Conservation (phyloP, 2,113 vertebrate genomes). For the Melanocharis versteri region DNA sequence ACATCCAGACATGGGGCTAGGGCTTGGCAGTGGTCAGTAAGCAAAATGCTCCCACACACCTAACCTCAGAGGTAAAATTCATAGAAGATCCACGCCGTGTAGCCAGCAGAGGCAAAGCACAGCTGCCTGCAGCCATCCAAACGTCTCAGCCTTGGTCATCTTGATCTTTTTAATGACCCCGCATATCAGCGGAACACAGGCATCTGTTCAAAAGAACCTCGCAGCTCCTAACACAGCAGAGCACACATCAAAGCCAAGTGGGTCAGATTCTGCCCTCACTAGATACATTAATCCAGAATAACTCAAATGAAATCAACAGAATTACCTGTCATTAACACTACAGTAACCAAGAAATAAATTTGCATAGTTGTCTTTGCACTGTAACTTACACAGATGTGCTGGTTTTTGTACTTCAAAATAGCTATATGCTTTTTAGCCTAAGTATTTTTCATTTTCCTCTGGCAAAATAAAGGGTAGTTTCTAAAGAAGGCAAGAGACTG, state of each 20-base stretch:
- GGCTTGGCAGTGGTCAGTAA: constrained; percentile 27
- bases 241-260: constrained; percentile 47
- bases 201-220: constrained; percentile 60
- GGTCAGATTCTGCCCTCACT: constrained; percentile 28
- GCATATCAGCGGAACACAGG: constrained; percentile 10
- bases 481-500: not conserved
- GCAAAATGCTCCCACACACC: constrained; percentile 3
- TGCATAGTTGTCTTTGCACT: not conserved
- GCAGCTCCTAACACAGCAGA: constrained; percentile 55
- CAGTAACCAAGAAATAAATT: not conserved
- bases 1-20: not conserved
- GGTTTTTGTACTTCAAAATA: not conserved
- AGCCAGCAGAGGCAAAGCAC: not conserved
- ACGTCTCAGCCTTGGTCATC: constrained; percentile 52
- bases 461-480: not conserved
- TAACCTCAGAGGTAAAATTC: constrained; percentile 6
- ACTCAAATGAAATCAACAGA: constrained; percentile 34
- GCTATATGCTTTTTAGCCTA: not conserved
- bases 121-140: constrained; percentile 39
- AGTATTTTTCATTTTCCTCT: not conserved
- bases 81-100: not conserved
- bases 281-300: constrained; percentile 14
- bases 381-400: not conserved
- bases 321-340: constrained; percentile 2
- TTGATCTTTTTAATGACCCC: constrained; percentile 63